phyloP scores from a whole-genome alignment of 2,797 vertebrate species.

The Oreortyx pictus region DNA sequence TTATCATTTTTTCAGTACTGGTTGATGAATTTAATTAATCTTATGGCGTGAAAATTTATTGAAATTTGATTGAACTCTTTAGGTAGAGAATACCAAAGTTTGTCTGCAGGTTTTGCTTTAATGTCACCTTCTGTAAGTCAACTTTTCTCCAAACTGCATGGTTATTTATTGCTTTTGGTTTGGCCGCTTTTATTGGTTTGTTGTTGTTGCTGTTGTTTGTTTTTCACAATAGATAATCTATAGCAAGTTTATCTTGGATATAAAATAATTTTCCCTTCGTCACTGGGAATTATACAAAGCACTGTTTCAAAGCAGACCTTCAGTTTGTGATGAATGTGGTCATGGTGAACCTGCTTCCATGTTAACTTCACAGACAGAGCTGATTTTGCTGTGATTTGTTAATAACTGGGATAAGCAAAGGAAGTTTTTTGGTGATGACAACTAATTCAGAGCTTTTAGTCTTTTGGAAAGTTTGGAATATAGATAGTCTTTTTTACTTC shows the following conservation, averaged over 20 bases:
- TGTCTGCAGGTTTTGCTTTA: neutral
- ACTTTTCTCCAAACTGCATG: neutral
- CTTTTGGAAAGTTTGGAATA: neutral
- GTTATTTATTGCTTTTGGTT: constrained; percentile 3
- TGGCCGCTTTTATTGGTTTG: neutral
- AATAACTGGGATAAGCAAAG: neutral
- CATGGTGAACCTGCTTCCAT: neutral
- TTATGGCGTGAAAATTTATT: neutral
- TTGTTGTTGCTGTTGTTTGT: neutral
- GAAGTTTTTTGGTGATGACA: neutral
- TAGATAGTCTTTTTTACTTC: neutral
- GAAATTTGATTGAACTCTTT: neutral
- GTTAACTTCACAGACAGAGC: neutral
- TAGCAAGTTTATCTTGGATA: neutral
- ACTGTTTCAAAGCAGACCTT: neutral
- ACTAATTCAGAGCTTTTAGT: neutral
- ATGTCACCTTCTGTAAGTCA: constrained; percentile 5
- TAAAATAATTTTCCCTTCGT: neutral
- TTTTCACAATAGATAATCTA: neutral
- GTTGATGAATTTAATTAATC: constrained; percentile 26
- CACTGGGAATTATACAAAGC: neutral
- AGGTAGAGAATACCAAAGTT: neutral
- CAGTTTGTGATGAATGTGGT: neutral
- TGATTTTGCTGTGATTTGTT: neutral
- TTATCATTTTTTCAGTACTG: neutral